A percentile compares a stretch with the other conserved stretches of the same genome.
Conservation (phyloP, 2,797 vertebrate species). For the Miichthys miiuy region DNA sequence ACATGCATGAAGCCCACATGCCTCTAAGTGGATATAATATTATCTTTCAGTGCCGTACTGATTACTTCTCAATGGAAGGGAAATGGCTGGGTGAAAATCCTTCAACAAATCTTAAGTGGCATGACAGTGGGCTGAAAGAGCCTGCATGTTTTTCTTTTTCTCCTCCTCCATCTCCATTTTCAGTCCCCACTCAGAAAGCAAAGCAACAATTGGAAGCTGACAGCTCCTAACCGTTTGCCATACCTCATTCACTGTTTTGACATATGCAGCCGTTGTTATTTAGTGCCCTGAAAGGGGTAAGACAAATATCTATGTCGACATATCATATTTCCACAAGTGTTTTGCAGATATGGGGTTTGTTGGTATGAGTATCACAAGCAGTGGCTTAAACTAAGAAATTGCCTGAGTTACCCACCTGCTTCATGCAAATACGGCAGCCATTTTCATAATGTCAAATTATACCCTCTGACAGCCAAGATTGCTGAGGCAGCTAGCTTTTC, state of each 20-base stretch:
- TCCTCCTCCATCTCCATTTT: slow-evolving; percentile 76
- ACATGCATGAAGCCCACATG: slow-evolving; percentile 79
- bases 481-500: slow-evolving; percentile 34
- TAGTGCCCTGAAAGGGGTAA: slow-evolving; percentile 66
- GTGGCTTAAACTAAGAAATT: slow-evolving; percentile 36
- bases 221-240: slow-evolving; percentile 74
- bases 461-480: slow-evolving; percentile 45
- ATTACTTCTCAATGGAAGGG: slow-evolving; percentile 83
- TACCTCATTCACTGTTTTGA: slow-evolving; percentile 81
- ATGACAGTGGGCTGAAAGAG: slow-evolving; percentile 84
- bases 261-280: slow-evolving; percentile 71
- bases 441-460: slow-evolving; percentile 46
- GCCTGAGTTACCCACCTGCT: slow-evolving; percentile 52
- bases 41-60: slow-evolving; percentile 82
- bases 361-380: slow-evolving; percentile 24
- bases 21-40: slow-evolving; percentile 83
- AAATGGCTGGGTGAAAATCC: slow-evolving; percentile 83
- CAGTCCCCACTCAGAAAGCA: slow-evolving; percentile 71
- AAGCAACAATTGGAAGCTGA: slow-evolving; percentile 80
- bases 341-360: slow-evolving; percentile 47
- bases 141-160: slow-evolving; percentile 81
- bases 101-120: slow-evolving; percentile 86
- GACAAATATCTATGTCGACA: slow-evolving; percentile 67
- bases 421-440: slow-evolving; percentile 48
- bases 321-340: slow-evolving; percentile 74